These are phyloP conservation scores for Ariolimax columbianus DNA, from an alignment of 2,888 invertebrate species.

Conservation along the genomic window DNA sequence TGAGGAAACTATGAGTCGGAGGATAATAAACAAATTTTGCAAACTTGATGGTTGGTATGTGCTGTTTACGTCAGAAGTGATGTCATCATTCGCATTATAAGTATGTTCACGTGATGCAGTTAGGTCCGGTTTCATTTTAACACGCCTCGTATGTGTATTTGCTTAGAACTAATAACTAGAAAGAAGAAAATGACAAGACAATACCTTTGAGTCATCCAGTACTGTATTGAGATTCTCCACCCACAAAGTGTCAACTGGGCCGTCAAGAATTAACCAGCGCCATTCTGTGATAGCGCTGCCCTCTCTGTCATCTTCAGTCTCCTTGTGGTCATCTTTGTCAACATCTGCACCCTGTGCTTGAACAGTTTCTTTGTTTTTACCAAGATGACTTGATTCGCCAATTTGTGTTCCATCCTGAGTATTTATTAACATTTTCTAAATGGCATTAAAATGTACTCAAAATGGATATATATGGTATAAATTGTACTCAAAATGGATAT, in stretches of 20 bases:
- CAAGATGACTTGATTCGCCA: slow-evolving; percentile 36
- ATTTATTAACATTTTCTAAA: not conserved
- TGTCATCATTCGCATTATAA: too few species aligned
- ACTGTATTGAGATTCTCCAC: slow-evolving; percentile 79
- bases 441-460: not conserved
- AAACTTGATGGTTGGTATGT: too few species aligned
- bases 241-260: slow-evolving; percentile 79
- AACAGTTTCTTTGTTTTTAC: slow-evolving; percentile 31
- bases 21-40: too few species aligned
- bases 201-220: slow-evolving; percentile 76
- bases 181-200: not conserved
- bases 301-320: slow-evolving; percentile 59
- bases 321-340: slow-evolving; percentile 46
- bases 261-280: slow-evolving; percentile 78
- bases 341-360: slow-evolving; percentile 33
- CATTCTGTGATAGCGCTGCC: slow-evolving; percentile 66
- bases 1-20: too few species aligned
- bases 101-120: too few species aligned
- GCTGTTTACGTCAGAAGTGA: too few species aligned
- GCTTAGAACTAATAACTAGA: too few species aligned
- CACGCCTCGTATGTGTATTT: too few species aligned
- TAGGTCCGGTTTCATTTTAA: too few species aligned
- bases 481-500: too few species aligned
- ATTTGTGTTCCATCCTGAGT: slow-evolving; percentile 45
- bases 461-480: not conserved